A percentile compares a stretch with the other conserved stretches of the same genome.
Conservation (phyloP, 2,797 vertebrate species). For the Trachurus trachurus region DNA sequence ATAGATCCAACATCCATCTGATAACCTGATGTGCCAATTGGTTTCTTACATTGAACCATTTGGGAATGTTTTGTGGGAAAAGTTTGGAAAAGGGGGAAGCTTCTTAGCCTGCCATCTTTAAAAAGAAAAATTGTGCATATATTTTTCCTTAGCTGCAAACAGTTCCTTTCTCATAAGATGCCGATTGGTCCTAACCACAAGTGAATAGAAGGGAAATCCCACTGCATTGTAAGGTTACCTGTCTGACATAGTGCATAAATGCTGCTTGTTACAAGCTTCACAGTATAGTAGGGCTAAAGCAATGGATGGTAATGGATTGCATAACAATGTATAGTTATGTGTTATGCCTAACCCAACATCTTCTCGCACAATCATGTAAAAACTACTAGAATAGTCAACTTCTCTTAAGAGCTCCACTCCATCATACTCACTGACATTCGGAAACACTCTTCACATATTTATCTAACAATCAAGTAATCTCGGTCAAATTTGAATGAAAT, state of each 20-base stretch:
- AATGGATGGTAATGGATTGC: neutral
- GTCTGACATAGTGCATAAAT: neutral
- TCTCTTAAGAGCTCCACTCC: neutral
- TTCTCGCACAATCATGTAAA: neutral
- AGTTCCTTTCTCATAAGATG: too few species aligned
- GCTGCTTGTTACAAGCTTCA: neutral
- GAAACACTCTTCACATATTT: conserved; percentile 30
- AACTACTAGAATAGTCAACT: conserved; percentile 4
- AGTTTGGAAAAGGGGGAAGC: too few species aligned
- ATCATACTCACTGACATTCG: conserved; percentile 15
- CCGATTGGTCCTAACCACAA: too few species aligned
- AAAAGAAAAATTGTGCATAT: too few species aligned
- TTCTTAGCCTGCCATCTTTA: too few species aligned
- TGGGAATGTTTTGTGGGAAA: too few species aligned
- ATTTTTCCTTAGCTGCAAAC: too few species aligned
- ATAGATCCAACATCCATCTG: neutral
- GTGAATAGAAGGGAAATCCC: too few species aligned
- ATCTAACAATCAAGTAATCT: conserved; percentile 59
- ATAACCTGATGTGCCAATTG: too few species aligned
- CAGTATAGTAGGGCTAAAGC: too few species aligned
- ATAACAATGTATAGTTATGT: neutral
- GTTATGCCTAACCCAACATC: neutral
- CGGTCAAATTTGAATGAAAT: conserved; percentile 45
- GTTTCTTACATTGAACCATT: too few species aligned
- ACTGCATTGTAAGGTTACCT: too few species aligned